These are phyloP conservation scores for Tetragonisca angustula DNA, from an alignment of 2,888 invertebrate genomes.

Conservation along the genomic window DNA sequence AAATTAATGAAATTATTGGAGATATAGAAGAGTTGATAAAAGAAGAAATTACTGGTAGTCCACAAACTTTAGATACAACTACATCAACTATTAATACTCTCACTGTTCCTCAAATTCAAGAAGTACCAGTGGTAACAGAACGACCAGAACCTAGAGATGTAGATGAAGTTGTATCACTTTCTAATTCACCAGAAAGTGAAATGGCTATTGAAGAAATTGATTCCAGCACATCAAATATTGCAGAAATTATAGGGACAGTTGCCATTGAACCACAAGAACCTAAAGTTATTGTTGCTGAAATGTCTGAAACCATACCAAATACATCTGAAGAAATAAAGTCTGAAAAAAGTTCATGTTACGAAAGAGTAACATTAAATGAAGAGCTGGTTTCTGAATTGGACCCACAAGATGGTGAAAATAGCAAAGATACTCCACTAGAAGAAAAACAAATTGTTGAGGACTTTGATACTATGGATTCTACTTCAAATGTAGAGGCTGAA, in stretches of 20 bases:
- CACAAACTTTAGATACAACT: constrained; percentile 68
- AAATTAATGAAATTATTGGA: constrained; percentile 82
- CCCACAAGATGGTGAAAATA: constrained; percentile 43
- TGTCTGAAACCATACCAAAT: constrained; percentile 54
- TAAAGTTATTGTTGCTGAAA: constrained; percentile 68
- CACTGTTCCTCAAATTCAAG: constrained; percentile 61
- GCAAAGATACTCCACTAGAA: constrained; percentile 39
- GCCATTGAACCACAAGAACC: constrained; percentile 75
- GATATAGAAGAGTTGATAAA: constrained; percentile 82
- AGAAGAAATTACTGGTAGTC: constrained; percentile 80
- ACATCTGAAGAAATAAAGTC: constrained; percentile 48
- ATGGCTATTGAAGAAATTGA: constrained; percentile 86
- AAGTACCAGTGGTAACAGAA: constrained; percentile 67
- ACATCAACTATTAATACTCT: constrained; percentile 54
- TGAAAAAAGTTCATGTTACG: constrained; percentile 50
- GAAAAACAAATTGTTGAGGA: constrained; percentile 57
- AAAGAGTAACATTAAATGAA: constrained; percentile 48
- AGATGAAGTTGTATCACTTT: constrained; percentile 83
- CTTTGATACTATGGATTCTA: constrained; percentile 51
- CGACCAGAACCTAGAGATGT: constrained; percentile 83
- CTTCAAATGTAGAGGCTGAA: constrained; percentile 82
- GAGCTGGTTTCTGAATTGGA: constrained; percentile 53
- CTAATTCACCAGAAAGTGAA: constrained; percentile 85
- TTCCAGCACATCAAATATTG: constrained; percentile 85
- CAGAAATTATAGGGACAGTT: constrained; percentile 84